Evolutionary conservation across 2,113 vertebrate species (phyloP), one percentile per base, ranked within the genome.

Genomic region (Pseudopodoces humilis): DNA sequence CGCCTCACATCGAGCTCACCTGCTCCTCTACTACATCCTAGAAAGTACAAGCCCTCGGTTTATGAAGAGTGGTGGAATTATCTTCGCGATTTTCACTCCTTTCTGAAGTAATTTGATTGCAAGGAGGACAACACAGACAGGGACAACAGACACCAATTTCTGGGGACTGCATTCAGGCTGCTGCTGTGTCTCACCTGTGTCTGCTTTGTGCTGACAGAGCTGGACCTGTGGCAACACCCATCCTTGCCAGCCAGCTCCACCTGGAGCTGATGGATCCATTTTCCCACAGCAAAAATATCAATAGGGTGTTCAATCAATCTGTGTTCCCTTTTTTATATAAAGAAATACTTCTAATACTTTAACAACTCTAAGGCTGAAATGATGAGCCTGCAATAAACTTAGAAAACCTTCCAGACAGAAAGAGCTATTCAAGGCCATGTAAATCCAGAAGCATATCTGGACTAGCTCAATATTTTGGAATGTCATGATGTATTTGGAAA

Each of bases 381-480:
- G 53, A 83, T 85, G 52, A 79, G 6, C 43, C 13, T 68, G 27
- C 68, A 83, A 23, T 71, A 84, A 91, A 78, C 33, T 46, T 23
- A 37, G 30, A 70, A 59, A 82, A 15, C 10, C n/a, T 24, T 80
- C 28, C 13, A n/a, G 82, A 52, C 27, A 65, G n/a, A 25, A 75
- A 31, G 53, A 90, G 19, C 64, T 91, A 35, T 56, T 91, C 63
- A 56, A 49, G 44, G 31, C 60, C 46, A 20, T 23, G 59, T 46
- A 91, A 92, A 85, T 71, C 52, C 80, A 79, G 65, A 74, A 72
- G 62, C 28, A 17, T 44, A 46, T 43, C 70, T 80, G 71, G 87
- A 52, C 55, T 60, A 74, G 56, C 79, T 95, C 59, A 41, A 23
- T 89, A 89, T 71, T 93, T 82, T 90, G 49, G 81, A 82, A 85